Evolutionary conservation across 2,888 invertebrate species (phyloP), one percentile per base, ranked within the genome.

Genomic region (Plebejus argus): DNA sequence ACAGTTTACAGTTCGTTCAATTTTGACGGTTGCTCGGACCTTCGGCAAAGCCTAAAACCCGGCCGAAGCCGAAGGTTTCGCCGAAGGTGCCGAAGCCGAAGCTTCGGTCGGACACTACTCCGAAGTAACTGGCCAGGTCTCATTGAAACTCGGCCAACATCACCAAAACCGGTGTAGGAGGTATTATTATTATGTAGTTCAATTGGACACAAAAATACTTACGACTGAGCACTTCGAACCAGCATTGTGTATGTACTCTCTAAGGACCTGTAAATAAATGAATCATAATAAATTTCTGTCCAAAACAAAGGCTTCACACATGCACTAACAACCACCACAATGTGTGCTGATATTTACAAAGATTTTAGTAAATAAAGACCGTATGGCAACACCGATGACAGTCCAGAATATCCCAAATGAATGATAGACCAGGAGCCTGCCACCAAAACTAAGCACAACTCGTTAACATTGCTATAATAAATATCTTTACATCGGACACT

Each of bases 141-240:
- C 28, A 28, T 2, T 28, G 28, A 28, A 28, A 28, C 28, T 28
- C 0, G 28, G 28, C 28, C 28, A 39, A 39, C 39, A 39, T 45
- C 2, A 12, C 45, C 45, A 3, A 12, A 3, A 8, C 45, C 8
- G 3, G 8, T 39, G 39, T 39, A 8, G 35, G 35, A 35, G 8
- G 8, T 39, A 10, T 12, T 45, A 39, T 39, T 39, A 45, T 45
- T 45, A 45, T 45, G 10, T 39, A 49, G 5, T 53, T 5, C 53
- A 53, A 18, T 5, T 18, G 18, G 5, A 5, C 18, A 18, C 53
- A 53, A 45, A 75, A 61, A 77, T 85, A 94, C 95, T 95, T 89
- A 95, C 95, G 94, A 91, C 81, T 87, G 91, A 33, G 94, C 91
- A 79, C 89, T 90, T 84, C 90, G 91, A 77, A 94, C 87, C 88